phyloP scores from a whole-genome alignment of 2,888 invertebrate genomes.

The Elgonia sp. region DNA sequence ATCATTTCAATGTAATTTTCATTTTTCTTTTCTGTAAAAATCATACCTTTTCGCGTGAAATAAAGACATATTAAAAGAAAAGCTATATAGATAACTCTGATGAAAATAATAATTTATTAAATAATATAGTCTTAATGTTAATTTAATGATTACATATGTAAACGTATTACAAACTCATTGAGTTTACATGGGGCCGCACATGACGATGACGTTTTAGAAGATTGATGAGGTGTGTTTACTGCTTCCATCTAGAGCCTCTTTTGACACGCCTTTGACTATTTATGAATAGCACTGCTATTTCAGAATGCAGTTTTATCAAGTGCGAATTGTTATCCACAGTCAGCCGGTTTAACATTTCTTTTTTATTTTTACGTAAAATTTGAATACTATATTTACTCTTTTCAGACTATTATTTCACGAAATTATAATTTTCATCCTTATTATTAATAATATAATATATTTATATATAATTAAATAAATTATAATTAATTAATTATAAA shows the following conservation, averaged over 20 bases:
- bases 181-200: slow-evolving; percentile 78
- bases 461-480: no score
- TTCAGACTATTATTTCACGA: no score
- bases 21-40: no score
- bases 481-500: no score
- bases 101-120: no score
- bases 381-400: no score
- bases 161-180: slow-evolving; percentile 82
- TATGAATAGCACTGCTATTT: slow-evolving; percentile 69
- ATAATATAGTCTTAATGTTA: slow-evolving; percentile 57
- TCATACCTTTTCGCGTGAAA: no score
- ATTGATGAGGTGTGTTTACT: slow-evolving; percentile 86
- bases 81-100: no score
- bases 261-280: slow-evolving; percentile 69
- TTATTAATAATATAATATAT: no score
- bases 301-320: slow-evolving; percentile 63
- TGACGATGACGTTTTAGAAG: slow-evolving; percentile 83
- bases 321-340: slow-evolving; percentile 54
- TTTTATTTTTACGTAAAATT: neutral
- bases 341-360: neutral
- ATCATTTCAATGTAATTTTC: no score
- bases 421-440: no score
- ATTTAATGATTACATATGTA: slow-evolving; percentile 84
- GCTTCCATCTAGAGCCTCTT: slow-evolving; percentile 75
- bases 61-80: no score